Evolutionary conservation across 2,888 invertebrate species (phyloP).

Genomic region (Aphidius colemani): DNA sequence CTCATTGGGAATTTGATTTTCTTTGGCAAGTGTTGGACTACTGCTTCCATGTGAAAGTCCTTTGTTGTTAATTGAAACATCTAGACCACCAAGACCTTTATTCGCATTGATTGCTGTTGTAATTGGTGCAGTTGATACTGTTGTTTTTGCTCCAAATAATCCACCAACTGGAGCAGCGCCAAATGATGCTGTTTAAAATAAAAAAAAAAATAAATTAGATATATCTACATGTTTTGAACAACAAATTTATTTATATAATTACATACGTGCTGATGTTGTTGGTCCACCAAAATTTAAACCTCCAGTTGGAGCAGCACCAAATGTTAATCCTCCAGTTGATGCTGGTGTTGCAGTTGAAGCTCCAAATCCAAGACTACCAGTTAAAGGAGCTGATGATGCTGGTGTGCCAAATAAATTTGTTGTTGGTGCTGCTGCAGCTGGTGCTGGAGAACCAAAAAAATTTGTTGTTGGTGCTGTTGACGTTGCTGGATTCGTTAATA

Average conservation of each 20-base stretch:
- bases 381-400: conserved; percentile 41
- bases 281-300: conserved; percentile 44
- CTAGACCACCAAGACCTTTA: conserved; percentile 73
- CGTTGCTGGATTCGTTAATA: conserved; percentile 45
- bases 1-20: conserved; percentile 75
- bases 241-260: conserved; percentile 3
- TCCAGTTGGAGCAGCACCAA: conserved; percentile 50
- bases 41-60: conserved; percentile 58
- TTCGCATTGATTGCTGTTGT: conserved; percentile 58
- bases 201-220: neutral
- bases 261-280: conserved; percentile 39
- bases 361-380: conserved; percentile 43
- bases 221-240: conserved; percentile 18
- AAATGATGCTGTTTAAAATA: conserved; percentile 45
- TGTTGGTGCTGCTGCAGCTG: conserved; percentile 38
- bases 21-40: conserved; percentile 65
- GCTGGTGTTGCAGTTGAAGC: conserved; percentile 42
- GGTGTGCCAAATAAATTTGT: conserved; percentile 32
- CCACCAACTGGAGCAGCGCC: conserved; percentile 42
- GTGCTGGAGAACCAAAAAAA: conserved; percentile 34
- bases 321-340: conserved; percentile 42
- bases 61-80: conserved; percentile 61
- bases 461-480: conserved; percentile 30
- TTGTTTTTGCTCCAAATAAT: conserved; percentile 48
- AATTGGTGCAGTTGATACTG: conserved; percentile 40